Evolutionary conservation across 1,140 invertebrate genomes (phyloP).

Genomic region (Aradophagus sp.): DNA sequence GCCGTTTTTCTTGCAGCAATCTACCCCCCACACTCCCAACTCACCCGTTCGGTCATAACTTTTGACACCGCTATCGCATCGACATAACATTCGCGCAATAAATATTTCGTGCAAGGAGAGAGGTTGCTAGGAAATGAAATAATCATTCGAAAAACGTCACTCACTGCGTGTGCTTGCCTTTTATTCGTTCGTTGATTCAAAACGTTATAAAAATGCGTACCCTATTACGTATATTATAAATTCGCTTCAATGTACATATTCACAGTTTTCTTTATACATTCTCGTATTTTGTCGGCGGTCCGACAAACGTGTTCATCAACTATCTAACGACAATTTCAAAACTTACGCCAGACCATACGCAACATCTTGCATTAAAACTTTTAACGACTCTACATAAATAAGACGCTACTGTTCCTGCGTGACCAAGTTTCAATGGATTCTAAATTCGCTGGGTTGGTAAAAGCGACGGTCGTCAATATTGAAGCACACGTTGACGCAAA

Average conservation of each 20-base stretch:
- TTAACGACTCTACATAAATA: conserved; percentile 43
- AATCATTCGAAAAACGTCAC: no score
- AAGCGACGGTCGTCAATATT: conserved; percentile 36
- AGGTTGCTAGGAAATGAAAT: background rate
- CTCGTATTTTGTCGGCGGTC: conserved; percentile 6
- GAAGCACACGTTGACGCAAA: conserved; percentile 47
- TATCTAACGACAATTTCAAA: conserved; percentile 21
- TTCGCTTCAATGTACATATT: conserved; percentile 49
- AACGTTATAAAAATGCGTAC: conserved; percentile 38
- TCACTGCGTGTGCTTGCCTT: no score
- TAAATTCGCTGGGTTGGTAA: conserved; percentile 35
- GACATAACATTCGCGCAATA: no score
- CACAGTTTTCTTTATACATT: conserved; percentile 38
- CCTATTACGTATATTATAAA: conserved; percentile 22
- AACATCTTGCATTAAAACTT: conserved; percentile 43
- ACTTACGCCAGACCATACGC: conserved; percentile 5
- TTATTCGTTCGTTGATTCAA: no score
- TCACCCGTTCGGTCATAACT: no score
- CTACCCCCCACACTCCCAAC: no score
- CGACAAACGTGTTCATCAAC: conserved; percentile 28
- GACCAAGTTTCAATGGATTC: conserved; percentile 29
- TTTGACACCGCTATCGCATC: no score
- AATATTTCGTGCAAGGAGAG: background rate
- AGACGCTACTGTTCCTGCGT: conserved; percentile 17
- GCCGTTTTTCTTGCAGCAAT: no score